Base-by-base conservation (phyloP, 2,888 invertebrate species). In the Phragmatobia fuliginosa region DNA sequence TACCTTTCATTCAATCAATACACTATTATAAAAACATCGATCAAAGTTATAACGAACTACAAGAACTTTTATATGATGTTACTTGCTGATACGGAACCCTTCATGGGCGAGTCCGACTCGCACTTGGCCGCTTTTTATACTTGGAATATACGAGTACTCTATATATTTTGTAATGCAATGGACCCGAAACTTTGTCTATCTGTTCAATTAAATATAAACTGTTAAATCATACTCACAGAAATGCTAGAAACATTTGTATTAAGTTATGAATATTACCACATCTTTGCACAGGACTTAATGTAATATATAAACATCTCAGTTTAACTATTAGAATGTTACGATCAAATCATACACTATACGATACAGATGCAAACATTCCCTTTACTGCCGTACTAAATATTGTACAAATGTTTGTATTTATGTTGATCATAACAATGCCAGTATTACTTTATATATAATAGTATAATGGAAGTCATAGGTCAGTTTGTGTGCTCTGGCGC, bases 381-480 rank as follows among this genome's bases (percentile, higher is more conserved):
- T 70, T 70, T 74, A 77, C 71, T 62, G 11, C 31, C 58, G 62
- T 59, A 77, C 73, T 80, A 68, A 75, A 76, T 74, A 67, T 66
- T 68, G 65, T 25, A 62, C 59, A 72, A 70, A 70, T 75, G 70
- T 69, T 71, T 74, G 59, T 67, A 59, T 79, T 73, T 71, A 76
- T 68, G 65, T 62, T 67, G 67, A 74, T 75, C 70, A 75, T 76
- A 81, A 74, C 56, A 75, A 72, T 73, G 61, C 73, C 71, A 64
- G 49, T 62, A 66, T 36, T 68, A 58, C 32, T 59, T 32, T 62
- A 65, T 52, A 62, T 56, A 49, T 21, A 49, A n/a, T 49, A 65
- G 32, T 52, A 49, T 41, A 56, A 69, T 71, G 52, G 70, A 73
- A 76, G 84, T 83, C 83, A 83, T 77, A 83, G 83, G 83, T 83